Conservation (phyloP, 2,888 invertebrate species). For the Peribatodes rhomboidaria region DNA sequence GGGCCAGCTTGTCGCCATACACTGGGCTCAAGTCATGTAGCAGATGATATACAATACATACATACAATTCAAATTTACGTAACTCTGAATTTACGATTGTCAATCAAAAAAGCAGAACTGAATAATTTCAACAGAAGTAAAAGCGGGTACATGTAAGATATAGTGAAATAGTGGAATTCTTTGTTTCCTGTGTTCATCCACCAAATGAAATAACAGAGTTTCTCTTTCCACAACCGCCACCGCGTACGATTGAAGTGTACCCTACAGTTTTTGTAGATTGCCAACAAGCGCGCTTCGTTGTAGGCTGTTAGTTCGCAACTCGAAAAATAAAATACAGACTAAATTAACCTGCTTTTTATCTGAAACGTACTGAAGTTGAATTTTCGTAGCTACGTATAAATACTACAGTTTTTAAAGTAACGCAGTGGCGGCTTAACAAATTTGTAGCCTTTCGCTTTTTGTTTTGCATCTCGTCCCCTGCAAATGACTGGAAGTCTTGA, state of each 20-base stretch:
- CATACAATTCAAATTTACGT: too few relatives aligned
- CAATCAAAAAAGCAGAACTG: background rate
- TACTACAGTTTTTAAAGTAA: too few relatives aligned
- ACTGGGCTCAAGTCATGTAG: too few relatives aligned
- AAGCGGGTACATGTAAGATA: background rate
- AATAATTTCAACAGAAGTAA: background rate
- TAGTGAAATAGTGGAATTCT: slow-evolving; percentile 13
- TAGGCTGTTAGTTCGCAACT: slow-evolving; percentile 27
- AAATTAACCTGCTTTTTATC: slow-evolving; percentile 30
- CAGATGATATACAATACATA: too few relatives aligned
- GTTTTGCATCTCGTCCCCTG: too few relatives aligned
- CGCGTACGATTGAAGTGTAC: slow-evolving; percentile 37
- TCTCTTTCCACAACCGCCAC: slow-evolving; percentile 33
- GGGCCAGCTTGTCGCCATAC: too few relatives aligned
- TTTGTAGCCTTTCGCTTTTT: too few relatives aligned
- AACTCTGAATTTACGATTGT: background rate
- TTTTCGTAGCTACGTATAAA: background rate
- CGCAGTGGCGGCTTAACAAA: too few relatives aligned
- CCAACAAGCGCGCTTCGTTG: slow-evolving; percentile 36
- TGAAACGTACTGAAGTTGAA: background rate
- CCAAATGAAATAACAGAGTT: slow-evolving; percentile 35
- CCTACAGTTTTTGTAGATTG: slow-evolving; percentile 39
- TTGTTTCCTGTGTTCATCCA: slow-evolving; percentile 16
- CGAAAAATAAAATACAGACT: slow-evolving; percentile 26
- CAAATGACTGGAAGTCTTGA: too few relatives aligned